Base-by-base conservation (phyloP, 1,140 invertebrate genomes). In the Lineus longissimus region DNA sequence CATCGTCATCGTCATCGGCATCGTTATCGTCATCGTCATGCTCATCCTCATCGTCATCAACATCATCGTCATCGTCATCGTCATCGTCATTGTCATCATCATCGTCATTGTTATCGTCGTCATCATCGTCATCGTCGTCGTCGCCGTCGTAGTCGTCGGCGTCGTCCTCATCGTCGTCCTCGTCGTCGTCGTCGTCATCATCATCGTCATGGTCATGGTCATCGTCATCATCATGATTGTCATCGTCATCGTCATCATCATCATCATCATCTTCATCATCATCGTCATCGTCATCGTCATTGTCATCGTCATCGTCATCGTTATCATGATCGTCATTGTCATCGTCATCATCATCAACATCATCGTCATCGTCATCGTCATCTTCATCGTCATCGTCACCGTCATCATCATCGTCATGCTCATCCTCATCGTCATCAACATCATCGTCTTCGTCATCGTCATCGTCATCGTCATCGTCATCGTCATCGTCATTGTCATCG, bases 381-480 rank as follows among this genome's bases (percentile, higher is more conserved):
- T n/a, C n/a, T n/a, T n/a, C 25, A 19, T 33, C 30, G 19, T 23
- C 30, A 23, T 61, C 41, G 54, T 61, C 41, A 61, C 54, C 41
- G 30, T 61, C 41, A 54, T 61, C 41, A 61, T 61, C 41, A 61
- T 61, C 59, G 30, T 54, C 59, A 61, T n/a, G n/a, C n/a, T n/a
- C n/a, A n/a, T n/a, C n/a, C n/a, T n/a, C n/a, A n/a, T n/a, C n/a
- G n/a, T n/a, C n/a, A n/a, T n/a, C n/a, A n/a, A n/a, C n/a, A n/a
- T n/a, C n/a, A n/a, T n/a, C n/a, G n/a, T n/a, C n/a, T n/a, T n/a
- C n/a, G n/a, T n/a, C n/a, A n/a, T n/a, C n/a, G n/a, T n/a, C n/a
- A n/a, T n/a, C n/a, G n/a, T 61, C 59, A 55, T 61, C 59, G 27
- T 61, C 59, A 61, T 61, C 59, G 55, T 61, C 59, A 27, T 61